Conservation (phyloP, 2,888 invertebrate genomes). For the Metacarcinus magister region DNA sequence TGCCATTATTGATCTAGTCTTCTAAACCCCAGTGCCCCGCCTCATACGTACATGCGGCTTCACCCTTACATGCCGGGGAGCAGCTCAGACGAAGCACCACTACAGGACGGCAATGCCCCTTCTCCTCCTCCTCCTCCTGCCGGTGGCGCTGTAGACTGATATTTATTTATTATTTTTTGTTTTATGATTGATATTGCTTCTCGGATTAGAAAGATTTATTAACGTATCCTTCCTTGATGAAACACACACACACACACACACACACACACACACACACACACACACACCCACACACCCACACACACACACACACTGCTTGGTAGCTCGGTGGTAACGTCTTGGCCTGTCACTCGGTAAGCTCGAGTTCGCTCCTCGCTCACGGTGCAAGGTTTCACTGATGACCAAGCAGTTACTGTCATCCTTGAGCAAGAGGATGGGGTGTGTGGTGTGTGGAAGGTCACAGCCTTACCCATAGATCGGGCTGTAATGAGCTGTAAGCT, state of each 20-base stretch:
- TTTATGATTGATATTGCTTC: not conserved
- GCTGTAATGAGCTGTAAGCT: no score
- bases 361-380: no score
- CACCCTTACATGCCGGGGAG: not conserved
- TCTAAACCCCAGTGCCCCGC: not conserved
- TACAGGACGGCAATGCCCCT: not conserved
- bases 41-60: constrained; percentile 18
- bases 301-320: no score
- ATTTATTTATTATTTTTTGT: no score
- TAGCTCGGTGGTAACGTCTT: no score
- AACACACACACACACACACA: not conserved
- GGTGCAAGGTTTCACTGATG: no score
- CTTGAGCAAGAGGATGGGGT: no score
- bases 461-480: no score
- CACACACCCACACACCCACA: no score
- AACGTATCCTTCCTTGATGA: not conserved
- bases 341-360: no score
- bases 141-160: not conserved
- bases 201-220: not conserved
- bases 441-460: no score
- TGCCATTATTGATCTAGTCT: constrained; percentile 38
- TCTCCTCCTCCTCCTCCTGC: not conserved
- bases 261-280: not conserved
- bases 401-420: no score
- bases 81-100: not conserved